Percentiles rank a stretch among this genome's conserved stretches.
Evolutionary conservation across 2,113 vertebrate genomes (phyloP).

Genomic region (Formicarius rufipectus): DNA sequence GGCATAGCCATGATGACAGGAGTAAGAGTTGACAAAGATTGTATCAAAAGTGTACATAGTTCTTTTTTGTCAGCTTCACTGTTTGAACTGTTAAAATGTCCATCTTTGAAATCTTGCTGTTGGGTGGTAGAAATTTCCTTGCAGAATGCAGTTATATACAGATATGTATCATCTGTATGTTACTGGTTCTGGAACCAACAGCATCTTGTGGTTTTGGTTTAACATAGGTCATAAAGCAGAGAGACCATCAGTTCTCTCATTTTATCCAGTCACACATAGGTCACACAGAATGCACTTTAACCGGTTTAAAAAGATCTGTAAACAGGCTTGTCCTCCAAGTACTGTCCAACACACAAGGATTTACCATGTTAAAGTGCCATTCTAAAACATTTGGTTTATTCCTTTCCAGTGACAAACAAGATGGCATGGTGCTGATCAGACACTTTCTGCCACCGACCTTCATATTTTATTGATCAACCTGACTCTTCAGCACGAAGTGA

Average conservation of each 20-base stretch:
- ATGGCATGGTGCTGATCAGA: slow-evolving; percentile 52
- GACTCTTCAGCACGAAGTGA: neutral
- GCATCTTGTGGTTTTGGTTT: neutral
- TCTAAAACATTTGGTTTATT: neutral
- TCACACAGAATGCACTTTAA: neutral
- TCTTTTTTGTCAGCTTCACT: neutral
- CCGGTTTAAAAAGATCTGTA: fast-evolving
- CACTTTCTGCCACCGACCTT: slow-evolving; percentile 30
- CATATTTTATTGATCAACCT: neutral
- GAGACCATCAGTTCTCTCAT: neutral
- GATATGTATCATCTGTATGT: neutral
- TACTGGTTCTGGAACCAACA: neutral
- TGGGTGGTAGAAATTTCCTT: neutral
- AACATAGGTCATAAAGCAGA: neutral
- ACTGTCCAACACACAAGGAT: neutral
- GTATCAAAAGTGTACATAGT: neutral
- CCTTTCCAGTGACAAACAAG: slow-evolving; percentile 26
- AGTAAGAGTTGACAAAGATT: neutral
- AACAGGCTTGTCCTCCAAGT: neutral
- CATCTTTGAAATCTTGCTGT: neutral
- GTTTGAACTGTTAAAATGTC: neutral
- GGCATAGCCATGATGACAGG: neutral
- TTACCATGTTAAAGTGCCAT: neutral
- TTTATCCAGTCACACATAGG: neutral
- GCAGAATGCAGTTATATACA: neutral